Conservation (phyloP, 2,797 vertebrate species). For the Gambusia yucatana region DNA sequence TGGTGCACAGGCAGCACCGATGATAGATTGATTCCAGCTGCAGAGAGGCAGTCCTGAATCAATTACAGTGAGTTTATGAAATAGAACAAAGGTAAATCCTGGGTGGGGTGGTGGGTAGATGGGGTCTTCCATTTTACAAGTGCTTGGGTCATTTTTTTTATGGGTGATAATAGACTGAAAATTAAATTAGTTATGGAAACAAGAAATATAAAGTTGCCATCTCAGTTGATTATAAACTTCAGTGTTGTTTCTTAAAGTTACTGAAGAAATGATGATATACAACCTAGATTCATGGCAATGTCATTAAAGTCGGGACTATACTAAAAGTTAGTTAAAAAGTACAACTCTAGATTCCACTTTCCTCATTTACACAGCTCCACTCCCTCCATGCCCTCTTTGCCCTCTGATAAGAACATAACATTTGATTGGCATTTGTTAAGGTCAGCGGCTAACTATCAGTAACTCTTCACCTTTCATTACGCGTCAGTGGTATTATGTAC, state of each 20-base stretch:
- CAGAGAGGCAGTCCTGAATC: constrained; percentile 78
- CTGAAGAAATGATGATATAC: constrained; percentile 13
- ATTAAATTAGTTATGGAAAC: constrained; percentile 42
- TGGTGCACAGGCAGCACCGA: constrained; percentile 47
- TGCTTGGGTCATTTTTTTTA: constrained; percentile 69
- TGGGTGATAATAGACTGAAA: constrained; percentile 53
- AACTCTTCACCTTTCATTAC: constrained; percentile 74
- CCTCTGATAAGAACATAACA: constrained; percentile 70
- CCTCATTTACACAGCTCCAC: not conserved
- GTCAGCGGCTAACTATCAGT: constrained; percentile 74
- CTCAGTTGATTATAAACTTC: constrained; percentile 30
- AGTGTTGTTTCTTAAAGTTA: constrained; percentile 26
- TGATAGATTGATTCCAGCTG: constrained; percentile 80
- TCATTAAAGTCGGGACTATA: constrained; percentile 22
- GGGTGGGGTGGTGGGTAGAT: not conserved
- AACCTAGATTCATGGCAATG: constrained; percentile 23
- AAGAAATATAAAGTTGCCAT: constrained; percentile 30
- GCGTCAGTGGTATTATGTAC: constrained; percentile 61
- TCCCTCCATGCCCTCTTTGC: constrained; percentile 27
- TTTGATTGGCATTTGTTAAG: constrained; percentile 77
- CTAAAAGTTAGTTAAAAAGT: constrained; percentile 9
- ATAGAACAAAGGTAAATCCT: constrained; percentile 68
- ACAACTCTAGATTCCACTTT: constrained; percentile 5
- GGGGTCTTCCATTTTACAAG: constrained; percentile 6
- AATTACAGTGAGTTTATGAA: constrained; percentile 77